Base-by-base conservation (phyloP, 2,113 vertebrate species). In the Ammodramus savannarum region DNA sequence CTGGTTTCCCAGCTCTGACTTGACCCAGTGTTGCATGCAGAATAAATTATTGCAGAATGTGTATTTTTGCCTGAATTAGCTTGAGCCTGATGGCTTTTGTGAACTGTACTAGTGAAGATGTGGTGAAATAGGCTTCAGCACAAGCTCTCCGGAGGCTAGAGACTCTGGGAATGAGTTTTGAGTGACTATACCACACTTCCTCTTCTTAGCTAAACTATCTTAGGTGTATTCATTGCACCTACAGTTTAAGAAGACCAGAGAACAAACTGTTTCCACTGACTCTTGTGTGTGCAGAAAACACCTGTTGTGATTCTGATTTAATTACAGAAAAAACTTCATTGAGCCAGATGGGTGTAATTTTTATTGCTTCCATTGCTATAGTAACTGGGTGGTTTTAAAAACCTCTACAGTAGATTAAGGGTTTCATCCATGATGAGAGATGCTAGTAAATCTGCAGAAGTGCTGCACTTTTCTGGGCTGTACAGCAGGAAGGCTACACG, bases 261-360 rank as follows among this genome's bases (percentile, higher is more conserved):
- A 58, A 61, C n/a, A 75, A 20, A 34, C 17, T 48, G 29, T 68
- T 48, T 54, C 34, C 13, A 7, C 9, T 46, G 57, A 48, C 25
- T 85, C n/a, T 27, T 39, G 13, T 49, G 46, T 39, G 11, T 83
- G 46, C 58, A 39, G 52, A 73, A 88, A 89, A 67, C 29, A 92
- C 80, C 68, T 89, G 65, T 75, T 96, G 41, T 76, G 62, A 67
- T 82, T 87, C 65, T 84, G 41, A 84, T 84, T 87, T 95, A 90
- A 82, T 92, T 90, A 61, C 41, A 85, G 54, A 85, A 87, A 62
- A 89, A 94, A 66, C 59, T 78, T 87, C 16, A 34, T 82, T 81
- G 68, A 87, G 46, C 51, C 96, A 90, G 75, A 88, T 95, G 78
- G 89, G 51, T 49, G 27, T 87, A 51, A 67, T 82, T 93, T 90